Base-by-base conservation (phyloP, 2,888 invertebrate species). In the Drosophila stalkeri region DNA sequence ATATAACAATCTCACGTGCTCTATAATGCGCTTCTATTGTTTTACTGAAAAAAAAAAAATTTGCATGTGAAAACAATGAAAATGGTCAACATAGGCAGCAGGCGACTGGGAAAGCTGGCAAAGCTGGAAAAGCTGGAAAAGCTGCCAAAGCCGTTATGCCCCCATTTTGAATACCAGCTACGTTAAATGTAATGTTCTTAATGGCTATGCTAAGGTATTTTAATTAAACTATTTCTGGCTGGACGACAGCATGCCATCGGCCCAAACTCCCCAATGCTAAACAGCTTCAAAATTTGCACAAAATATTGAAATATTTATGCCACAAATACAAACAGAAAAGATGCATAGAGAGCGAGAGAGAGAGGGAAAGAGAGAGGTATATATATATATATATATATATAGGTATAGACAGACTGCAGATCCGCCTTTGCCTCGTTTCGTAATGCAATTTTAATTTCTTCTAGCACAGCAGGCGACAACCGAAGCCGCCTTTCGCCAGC, bases 381-480 rank as follows among this genome's bases (percentile, higher is more conserved):
- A 49, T 5, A 1, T 27, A 47, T 23, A 31, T 27, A 11, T 27
- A 9, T 27, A 14, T 14, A 14, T 20, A 11, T 47, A 9, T 51
- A 6, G 18, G 49, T 54, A 23, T 23, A 47, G 35, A 33, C 27
- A 49, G 77, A 59, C 60, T 77, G 70, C 62, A 78, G 64, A 74
- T 78, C 63, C 63, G 57, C 57, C 61, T 49, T 61, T 54, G 70
- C 62, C 57, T 75, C 72, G 78, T 59, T 66, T 75, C 77, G 77
- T 90, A 88, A 86, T 86, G 86, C 88, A 88, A 86, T 86, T 90
- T 86, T 90, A 90, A 90, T 88, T 88, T 90, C 81, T 83, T 72
- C 57, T 54, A 60, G 83, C 88, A 72, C 87, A 84, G 89, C 89
- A 80, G 82, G 80, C 82, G 79, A 69, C 82, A 82, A 87, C 75